A percentile compares a stretch with the other conserved stretches of the same genome.
Conservation (phyloP, 2,797 vertebrate genomes). For the Gymnopithys bicolor region DNA sequence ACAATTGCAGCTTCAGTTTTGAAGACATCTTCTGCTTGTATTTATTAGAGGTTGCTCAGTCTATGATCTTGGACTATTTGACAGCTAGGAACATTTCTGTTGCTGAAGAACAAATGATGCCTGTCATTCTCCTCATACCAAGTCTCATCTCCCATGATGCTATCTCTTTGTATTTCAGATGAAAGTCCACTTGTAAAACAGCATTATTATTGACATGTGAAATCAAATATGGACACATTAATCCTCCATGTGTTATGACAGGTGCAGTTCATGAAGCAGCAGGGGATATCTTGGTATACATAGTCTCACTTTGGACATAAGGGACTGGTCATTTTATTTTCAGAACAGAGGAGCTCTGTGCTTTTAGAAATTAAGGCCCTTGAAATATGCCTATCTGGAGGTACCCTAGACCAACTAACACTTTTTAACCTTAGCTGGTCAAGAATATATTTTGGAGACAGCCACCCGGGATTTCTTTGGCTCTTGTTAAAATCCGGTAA, state of each 20-base stretch:
- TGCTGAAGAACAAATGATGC: neutral
- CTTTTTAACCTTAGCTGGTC: neutral
- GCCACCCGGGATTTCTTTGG: neutral
- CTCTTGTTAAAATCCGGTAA: neutral
- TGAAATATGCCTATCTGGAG: neutral
- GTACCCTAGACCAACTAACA: neutral
- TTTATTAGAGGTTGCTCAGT: neutral
- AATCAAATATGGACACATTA: neutral
- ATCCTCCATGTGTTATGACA: neutral
- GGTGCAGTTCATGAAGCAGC: neutral
- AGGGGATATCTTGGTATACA: neutral
- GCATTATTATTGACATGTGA: neutral
- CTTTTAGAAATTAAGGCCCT: neutral
- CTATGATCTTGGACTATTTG: neutral
- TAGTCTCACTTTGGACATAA: neutral
- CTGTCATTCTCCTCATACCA: neutral
- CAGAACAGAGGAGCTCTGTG: neutral
- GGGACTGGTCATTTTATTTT: neutral
- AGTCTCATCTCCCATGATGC: neutral
- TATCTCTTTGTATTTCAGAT: neutral
- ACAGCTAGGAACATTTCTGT: neutral
- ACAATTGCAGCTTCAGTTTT: neutral
- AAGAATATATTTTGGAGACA: neutral
- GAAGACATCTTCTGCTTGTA: neutral
- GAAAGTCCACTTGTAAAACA: constrained; percentile 6